Base-by-base conservation (phyloP, 35 echinoderm and acorn worm species). In the Heliocidaris erythrogramma region DNA sequence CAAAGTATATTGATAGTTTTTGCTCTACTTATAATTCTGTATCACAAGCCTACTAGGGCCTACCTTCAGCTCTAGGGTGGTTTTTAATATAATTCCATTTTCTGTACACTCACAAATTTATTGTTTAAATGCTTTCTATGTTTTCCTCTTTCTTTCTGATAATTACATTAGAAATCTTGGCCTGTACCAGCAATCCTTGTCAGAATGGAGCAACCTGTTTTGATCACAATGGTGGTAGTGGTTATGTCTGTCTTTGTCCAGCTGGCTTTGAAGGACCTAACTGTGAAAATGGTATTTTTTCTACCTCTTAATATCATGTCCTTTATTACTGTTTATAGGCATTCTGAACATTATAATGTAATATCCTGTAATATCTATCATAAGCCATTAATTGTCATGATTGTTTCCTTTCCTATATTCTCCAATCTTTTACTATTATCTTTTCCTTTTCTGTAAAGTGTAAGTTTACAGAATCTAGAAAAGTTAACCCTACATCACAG, bases 191-290 rank as follows among this genome's bases (percentile, higher is more conserved):
- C 27, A 88, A 86, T 59, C 91, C 92, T 21, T 96, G 95, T 94
- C 84, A 50, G 48, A 96, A 96, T 93, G 95, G 92, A 96, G 95
- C 95, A 30, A 94, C 95, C 30, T 96, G 95, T 35, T 92, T 92
- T 92, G 48, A 92, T 48, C 90, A 53, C 14, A 95, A 95, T 93
- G 93, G 95, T 86, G 49, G 85, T 21, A 86, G 69, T 86, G 14
- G 32, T 60, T 97, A 96, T 88, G 31, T 86, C 52, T 97, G 97
- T 48, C 92, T 90, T n/a, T 97, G 95, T 60, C 17, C 59, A 10
- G 31, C 53, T 49, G 97, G 97, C 13, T 97, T 88, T 60, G 85
- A 48, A 5, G 97, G 97, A 27, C 93, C 86, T 18, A 95, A 94
- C 92, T 97, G 97, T 86, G 94, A 96, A 84, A 93, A 48, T 24